Conservation (phyloP, 2,113 vertebrate genomes). For the Pelecanus crispus region DNA sequence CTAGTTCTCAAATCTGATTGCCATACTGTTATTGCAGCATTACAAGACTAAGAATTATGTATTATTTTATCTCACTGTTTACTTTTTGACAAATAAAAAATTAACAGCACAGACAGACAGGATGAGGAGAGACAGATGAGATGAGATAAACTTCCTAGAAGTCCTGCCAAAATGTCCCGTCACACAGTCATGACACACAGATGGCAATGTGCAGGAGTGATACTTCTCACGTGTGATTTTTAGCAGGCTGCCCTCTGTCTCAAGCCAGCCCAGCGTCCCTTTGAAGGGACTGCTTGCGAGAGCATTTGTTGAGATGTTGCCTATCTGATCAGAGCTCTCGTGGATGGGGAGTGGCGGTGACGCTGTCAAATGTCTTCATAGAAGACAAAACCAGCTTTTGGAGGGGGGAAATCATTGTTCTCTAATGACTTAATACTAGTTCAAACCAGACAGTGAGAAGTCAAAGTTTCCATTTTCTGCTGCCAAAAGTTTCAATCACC, state of each 20-base stretch:
- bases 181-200: rapidly evolving
- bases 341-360: not conserved
- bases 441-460: not conserved
- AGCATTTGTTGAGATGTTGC: not conserved
- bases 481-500: not conserved
- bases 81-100: not conserved
- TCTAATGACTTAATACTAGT: not conserved
- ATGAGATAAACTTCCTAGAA: not conserved
- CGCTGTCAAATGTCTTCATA: not conserved
- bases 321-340: not conserved
- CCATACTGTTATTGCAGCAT: not conserved
- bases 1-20: not conserved
- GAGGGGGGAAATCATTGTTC: not conserved
- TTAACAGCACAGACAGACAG: not conserved
- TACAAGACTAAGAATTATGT: not conserved
- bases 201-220: not conserved
- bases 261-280: not conserved
- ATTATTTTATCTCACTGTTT: not conserved
- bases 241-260: not conserved
- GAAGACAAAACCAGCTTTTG: not conserved
- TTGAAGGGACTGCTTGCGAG: not conserved
- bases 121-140: not conserved
- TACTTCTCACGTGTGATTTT: not conserved
- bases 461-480: not conserved
- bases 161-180: not conserved